phyloP scores from a whole-genome alignment of 2,888 invertebrate genomes.

The Hypomecis punctinalis region DNA sequence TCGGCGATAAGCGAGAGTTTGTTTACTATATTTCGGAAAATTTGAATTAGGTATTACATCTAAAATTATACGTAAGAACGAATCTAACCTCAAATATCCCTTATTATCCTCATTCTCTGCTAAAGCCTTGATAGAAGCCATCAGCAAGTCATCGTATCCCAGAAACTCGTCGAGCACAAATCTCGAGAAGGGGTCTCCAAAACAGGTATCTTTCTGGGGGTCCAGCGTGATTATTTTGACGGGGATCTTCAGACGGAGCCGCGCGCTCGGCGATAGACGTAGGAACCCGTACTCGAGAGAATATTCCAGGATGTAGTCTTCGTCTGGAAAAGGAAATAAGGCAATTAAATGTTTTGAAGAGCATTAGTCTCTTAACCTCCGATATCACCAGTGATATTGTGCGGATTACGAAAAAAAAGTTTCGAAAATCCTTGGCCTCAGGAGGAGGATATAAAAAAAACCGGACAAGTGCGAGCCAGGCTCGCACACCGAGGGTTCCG shows the following conservation, averaged over 20 bases:
- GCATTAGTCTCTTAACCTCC: too few species aligned
- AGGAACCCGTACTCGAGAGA: slow-evolving; percentile 98
- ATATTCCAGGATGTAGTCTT: slow-evolving; percentile 99
- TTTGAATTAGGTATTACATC: too few species aligned
- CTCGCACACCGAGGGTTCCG: too few species aligned
- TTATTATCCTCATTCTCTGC: slow-evolving; percentile 99
- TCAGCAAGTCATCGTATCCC: slow-evolving; percentile 98
- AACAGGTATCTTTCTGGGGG: slow-evolving; percentile 95
- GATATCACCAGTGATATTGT: too few species aligned
- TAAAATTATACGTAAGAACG: too few species aligned
- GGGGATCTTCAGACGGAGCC: slow-evolving; percentile 95
- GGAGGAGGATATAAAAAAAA: too few species aligned
- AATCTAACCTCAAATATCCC: slow-evolving; percentile 91
- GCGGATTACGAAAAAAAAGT: too few species aligned
- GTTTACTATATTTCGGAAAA: too few species aligned
- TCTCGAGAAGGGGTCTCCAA: slow-evolving; percentile 96
- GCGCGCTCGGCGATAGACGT: slow-evolving; percentile 93
- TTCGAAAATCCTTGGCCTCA: too few species aligned
- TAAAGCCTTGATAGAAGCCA: slow-evolving; percentile 97
- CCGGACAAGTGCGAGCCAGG: too few species aligned
- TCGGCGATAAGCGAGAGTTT: not conserved
- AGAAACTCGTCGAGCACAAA: slow-evolving; percentile 96
- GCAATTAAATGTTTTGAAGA: not conserved
- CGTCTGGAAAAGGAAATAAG: slow-evolving; percentile 84
- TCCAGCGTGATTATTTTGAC: slow-evolving; percentile 95